phyloP scores from a whole-genome alignment of 2,888 invertebrate genomes.

The Gortyna flavago region DNA sequence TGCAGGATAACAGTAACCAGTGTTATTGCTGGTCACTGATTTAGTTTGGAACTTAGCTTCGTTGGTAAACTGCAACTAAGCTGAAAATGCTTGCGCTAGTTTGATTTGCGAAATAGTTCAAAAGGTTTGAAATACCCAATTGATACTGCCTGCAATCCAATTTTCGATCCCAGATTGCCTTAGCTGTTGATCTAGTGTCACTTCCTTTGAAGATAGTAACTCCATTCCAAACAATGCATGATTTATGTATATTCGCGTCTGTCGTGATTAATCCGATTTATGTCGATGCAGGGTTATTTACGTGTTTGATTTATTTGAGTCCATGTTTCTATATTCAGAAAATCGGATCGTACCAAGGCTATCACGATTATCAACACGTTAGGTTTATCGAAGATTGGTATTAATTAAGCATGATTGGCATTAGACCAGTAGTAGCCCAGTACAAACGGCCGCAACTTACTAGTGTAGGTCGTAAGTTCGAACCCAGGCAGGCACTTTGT shows the following conservation, averaged over 20 bases:
- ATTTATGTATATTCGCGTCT: constrained; percentile 48
- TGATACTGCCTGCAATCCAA: constrained; percentile 1
- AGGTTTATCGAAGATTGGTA: constrained; percentile 33
- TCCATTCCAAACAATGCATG: constrained; percentile 27
- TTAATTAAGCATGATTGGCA: constrained; percentile 19
- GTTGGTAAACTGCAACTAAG: background rate
- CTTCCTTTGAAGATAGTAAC: constrained; percentile 45
- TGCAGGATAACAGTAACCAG: background rate
- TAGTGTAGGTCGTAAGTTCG: background rate
- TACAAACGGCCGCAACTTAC: background rate
- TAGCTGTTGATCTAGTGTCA: constrained; percentile 25
- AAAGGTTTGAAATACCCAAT: constrained; percentile 2
- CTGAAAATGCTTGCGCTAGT: background rate
- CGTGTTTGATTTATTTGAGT: constrained; percentile 71
- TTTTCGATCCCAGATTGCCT: constrained; percentile 13
- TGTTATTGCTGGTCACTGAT: constrained; percentile 1
- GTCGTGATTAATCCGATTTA: constrained; percentile 66
- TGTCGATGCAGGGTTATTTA: constrained; percentile 67
- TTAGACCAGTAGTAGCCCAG: background rate
- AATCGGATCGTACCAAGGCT: constrained; percentile 65
- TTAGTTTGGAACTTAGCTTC: background rate
- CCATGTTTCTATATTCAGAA: constrained; percentile 68
- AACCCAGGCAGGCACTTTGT: background rate
- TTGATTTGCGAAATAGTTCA: constrained; percentile 15
- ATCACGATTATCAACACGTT: constrained; percentile 60